A percentile compares a stretch with the other conserved stretches of the same genome.
Evolutionary conservation across 2,113 vertebrate genomes (phyloP).

Genomic region (Gopherus flavomarginatus): DNA sequence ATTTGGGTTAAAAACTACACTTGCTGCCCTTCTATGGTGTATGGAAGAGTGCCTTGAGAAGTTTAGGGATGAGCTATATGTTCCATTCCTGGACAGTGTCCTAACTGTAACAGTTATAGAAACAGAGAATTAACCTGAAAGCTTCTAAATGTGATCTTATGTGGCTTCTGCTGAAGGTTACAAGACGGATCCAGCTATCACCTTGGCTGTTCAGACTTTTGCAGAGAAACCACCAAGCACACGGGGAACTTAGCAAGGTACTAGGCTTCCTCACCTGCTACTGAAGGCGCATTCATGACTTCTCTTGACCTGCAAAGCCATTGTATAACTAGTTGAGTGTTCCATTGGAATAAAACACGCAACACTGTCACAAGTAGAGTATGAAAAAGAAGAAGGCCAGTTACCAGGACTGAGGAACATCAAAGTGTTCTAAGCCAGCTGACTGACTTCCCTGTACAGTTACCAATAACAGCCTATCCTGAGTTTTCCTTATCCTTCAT

Average conservation of each 20-base stretch:
- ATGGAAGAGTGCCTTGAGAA: not conserved
- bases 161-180: not conserved
- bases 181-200: not conserved
- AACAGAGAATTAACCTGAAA: not conserved
- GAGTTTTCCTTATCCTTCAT: not conserved
- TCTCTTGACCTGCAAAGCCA: not conserved
- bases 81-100: not conserved
- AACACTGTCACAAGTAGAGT: not conserved
- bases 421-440: not conserved
- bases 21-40: not conserved
- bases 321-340: not conserved
- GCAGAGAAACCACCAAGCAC: not conserved
- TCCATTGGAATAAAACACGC: not conserved
- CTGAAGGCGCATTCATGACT: not conserved
- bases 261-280: not conserved
- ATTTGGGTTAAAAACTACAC: not conserved
- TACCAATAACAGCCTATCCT: not conserved
- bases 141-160: not conserved
- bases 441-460: not conserved
- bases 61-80: not conserved
- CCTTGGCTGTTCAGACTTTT: not conserved
- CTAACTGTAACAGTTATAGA: not conserved
- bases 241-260: not conserved
- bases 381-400: not conserved
- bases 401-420: not conserved